A percentile compares a stretch with the other conserved stretches of the same genome.
These are phyloP conservation scores for Erythrocercus mccallii DNA, from an alignment of 2,113 vertebrate genomes.

Conservation along the genomic window DNA sequence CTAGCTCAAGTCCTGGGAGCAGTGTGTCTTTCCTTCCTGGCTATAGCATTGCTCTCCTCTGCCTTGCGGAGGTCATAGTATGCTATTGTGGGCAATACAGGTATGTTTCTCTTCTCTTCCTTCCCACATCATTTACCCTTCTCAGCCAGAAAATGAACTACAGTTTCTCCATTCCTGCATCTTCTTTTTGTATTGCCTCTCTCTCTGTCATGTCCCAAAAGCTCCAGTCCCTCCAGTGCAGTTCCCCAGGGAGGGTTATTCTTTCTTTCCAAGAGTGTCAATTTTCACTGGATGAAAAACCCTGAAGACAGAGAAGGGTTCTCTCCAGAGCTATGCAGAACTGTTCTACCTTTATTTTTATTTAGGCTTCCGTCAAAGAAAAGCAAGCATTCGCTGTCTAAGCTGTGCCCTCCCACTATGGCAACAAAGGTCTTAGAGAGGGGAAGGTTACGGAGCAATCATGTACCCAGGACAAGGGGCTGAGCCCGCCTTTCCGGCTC, in stretches of 20 bases:
- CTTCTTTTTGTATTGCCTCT: neutral
- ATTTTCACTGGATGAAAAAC: neutral
- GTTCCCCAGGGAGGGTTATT: neutral
- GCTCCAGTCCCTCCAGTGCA: neutral
- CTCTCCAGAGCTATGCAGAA: neutral
- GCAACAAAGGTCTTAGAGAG: neutral
- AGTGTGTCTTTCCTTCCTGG: neutral
- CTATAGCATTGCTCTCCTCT: neutral
- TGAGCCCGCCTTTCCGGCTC: rapidly evolving
- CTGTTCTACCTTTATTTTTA: neutral
- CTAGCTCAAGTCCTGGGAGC: neutral
- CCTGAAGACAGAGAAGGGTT: neutral
- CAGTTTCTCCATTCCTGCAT: neutral
- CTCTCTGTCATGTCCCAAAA: neutral
- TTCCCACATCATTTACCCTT: neutral
- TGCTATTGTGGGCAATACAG: rapidly evolving
- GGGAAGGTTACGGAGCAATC: neutral
- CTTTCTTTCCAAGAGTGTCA: neutral
- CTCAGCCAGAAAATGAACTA: neutral
- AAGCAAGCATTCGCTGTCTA: neutral
- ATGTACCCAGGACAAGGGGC: rapidly evolving
- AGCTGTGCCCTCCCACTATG: neutral
- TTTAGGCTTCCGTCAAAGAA: neutral
- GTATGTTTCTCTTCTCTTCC: neutral
- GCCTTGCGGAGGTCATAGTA: neutral